Evolutionary conservation across 2,888 invertebrate species (phyloP).

Genomic region (Melipona beecheii): DNA sequence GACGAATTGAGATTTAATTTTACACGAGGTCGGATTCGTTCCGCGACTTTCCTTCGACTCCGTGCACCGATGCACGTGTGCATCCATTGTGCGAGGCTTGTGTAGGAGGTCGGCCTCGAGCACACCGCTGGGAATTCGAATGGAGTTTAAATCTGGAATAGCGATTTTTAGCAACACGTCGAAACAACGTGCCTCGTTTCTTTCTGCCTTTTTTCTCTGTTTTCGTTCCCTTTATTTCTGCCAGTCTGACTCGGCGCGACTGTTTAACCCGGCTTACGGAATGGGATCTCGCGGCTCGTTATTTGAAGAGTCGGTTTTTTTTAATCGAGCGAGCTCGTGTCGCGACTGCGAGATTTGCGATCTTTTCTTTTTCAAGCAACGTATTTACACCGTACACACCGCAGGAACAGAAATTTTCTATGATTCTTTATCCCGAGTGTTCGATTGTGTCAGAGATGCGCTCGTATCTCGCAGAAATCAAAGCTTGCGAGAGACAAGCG

Average conservation of each 20-base stretch:
- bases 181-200: conserved; percentile 13
- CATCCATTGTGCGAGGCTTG: not conserved
- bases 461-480: too few relatives aligned
- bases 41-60: conserved; percentile 19
- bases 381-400: too few relatives aligned
- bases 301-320: not conserved
- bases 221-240: not conserved
- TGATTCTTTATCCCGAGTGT: too few relatives aligned
- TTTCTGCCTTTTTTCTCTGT: not conserved
- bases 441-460: too few relatives aligned
- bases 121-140: conserved; percentile 34
- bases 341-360: not conserved
- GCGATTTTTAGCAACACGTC: conserved; percentile 32
- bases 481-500: too few relatives aligned
- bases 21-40: conserved; percentile 48
- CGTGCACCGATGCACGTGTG: conserved; percentile 11
- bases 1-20: conserved; percentile 61
- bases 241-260: not conserved
- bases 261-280: conserved; percentile 17
- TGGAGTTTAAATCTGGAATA: conserved; percentile 38
- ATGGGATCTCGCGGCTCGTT: not conserved
- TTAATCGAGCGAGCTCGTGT: not conserved
- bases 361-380: not conserved
- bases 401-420: too few relatives aligned
- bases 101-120: conserved; percentile 21